Base-by-base conservation (phyloP, 2,113 vertebrate genomes). In the Prunella himalayana region DNA sequence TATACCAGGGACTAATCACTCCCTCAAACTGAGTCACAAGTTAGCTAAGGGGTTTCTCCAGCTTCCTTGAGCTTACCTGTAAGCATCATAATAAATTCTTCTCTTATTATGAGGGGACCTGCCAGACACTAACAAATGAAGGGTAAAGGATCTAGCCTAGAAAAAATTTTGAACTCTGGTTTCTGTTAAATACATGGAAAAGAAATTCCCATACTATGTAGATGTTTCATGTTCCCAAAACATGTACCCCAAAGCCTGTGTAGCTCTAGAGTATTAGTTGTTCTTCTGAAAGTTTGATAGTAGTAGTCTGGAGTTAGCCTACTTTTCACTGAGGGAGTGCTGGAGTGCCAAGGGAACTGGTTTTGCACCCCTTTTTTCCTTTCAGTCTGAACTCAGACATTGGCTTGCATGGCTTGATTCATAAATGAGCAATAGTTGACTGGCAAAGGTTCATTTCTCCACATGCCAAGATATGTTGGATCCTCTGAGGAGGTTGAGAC, bases 401-500 rank as follows among this genome's bases (percentile, higher is more conserved):
- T 47, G 81, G 39, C 50, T 92, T 92, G 53, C 39, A 39, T 65
- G 77, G 70, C 80, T 89, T 90, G 82, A 89, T 94, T 87, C 83
- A 86, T 82, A 96, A 97, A 92, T 92, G 80, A 97, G 89, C 97
- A 97, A 80, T 95, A 97, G 86, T 89, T 95, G 85, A 92, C 94
- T 97, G 95, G 95, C 90, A 95, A 76, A 90, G 83, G 96, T 93
- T 94, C 66, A 13, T 94, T 97, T 88, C 85, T 96, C 60, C 75
- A 86, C 77, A 82, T 96, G 69, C 93, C 71, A 78, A 87, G 82
- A 91, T 86, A 69, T 7, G 35, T 81, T 88, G 87, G 92, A 96
- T 94, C 80, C 90, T 96, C 92, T 95, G 91, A 97, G 93, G 94
- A 95, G 93, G 93, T 93, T 97, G 96, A 96, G 96, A 95, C 95